Evolutionary conservation across 2,888 invertebrate genomes (phyloP).

Genomic region (Zaprionus bogoriensis): DNA sequence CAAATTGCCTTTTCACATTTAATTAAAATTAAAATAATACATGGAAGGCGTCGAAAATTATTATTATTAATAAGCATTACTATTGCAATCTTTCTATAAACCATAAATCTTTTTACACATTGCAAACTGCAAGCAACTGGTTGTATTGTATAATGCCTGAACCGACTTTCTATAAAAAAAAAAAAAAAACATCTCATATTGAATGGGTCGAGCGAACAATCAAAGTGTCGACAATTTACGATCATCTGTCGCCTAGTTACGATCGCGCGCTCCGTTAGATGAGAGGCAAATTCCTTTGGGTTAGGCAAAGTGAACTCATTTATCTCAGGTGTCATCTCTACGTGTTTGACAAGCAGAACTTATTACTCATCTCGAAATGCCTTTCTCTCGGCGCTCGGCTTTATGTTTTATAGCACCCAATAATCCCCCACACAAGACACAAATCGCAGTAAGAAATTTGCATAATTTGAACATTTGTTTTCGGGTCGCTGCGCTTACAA

Average conservation of each 20-base stretch:
- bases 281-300: not conserved
- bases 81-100: no score
- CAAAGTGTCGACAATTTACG: not conserved
- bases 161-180: not conserved
- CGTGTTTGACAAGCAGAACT: constrained; percentile 26
- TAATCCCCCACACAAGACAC: constrained; percentile 29
- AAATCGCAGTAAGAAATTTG: constrained; percentile 55
- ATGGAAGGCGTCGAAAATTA: not conserved
- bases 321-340: constrained; percentile 23
- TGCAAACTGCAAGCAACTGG: no score
- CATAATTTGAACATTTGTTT: constrained; percentile 72
- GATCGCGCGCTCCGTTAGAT: not conserved
- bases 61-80: no score
- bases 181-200: not conserved
- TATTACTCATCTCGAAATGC: constrained; percentile 37
- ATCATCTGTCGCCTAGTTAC: not conserved
- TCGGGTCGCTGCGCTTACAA: constrained; percentile 38
- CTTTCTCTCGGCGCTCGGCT: no score
- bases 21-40: constrained; percentile 19
- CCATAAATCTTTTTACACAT: no score
- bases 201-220: no score
- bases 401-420: constrained; percentile 13
- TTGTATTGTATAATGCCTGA: not conserved
- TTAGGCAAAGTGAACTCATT: constrained; percentile 21
- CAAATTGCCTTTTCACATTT: constrained; percentile 24